Percentiles rank a stretch among this genome's conserved stretches.
These are phyloP conservation scores for Oophaga sylvatica DNA, from an alignment of 2,797 vertebrate species.

Conservation along the genomic window DNA sequence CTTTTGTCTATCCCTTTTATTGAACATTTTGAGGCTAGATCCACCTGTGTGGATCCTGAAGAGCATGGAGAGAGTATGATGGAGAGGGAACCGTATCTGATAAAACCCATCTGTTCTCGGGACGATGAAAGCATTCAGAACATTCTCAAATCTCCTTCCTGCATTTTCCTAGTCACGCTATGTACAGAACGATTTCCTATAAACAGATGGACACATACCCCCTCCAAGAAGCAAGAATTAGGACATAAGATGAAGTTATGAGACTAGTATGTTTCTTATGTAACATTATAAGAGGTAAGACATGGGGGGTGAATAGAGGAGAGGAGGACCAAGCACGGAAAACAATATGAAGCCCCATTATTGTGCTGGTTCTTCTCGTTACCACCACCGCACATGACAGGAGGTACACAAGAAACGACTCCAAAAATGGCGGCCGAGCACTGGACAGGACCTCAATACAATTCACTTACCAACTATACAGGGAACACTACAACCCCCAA, in stretches of 20 bases:
- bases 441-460: no score
- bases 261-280: background rate
- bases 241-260: background rate
- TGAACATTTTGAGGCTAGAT: background rate
- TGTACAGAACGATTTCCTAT: background rate
- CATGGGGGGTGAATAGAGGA: background rate
- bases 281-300: background rate
- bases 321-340: background rate
- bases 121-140: conserved; percentile 24
- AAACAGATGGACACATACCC: background rate
- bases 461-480: no score
- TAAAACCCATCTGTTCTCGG: conserved; percentile 32
- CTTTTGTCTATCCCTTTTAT: background rate
- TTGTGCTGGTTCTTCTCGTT: background rate
- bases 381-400: background rate
- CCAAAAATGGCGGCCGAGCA: background rate
- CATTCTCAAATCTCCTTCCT: background rate
- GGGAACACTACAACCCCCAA: no score
- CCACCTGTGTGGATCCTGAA: background rate
- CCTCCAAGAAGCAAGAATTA: background rate
- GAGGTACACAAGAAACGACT: background rate
- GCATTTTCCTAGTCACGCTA: conserved; percentile 20
- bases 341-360: background rate
- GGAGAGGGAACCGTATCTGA: background rate
- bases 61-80: background rate